These are phyloP conservation scores for Kryphioiulus occultus DNA, from an alignment of 2,888 invertebrate species.

Conservation along the genomic window DNA sequence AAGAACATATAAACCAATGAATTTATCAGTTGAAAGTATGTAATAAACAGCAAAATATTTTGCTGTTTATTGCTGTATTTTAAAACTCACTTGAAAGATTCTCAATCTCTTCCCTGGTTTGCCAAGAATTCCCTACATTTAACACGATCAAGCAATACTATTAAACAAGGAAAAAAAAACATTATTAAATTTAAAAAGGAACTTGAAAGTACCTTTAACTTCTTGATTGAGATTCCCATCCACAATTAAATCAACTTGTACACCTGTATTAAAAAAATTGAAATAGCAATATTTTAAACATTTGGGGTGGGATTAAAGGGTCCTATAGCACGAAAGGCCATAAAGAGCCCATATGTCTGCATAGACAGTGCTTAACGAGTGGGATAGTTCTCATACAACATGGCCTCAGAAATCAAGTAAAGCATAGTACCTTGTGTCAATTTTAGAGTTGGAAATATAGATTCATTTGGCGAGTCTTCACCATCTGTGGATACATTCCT, in stretches of 20 bases:
- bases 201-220: constrained; percentile 1
- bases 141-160: neutral
- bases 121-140: neutral
- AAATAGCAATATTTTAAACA: neutral
- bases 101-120: neutral
- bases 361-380: neutral
- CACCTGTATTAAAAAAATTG: neutral
- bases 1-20: neutral
- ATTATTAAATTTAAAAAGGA: neutral
- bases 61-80: too few species aligned
- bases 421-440: constrained; percentile 6
- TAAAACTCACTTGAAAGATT: neutral
- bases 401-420: too few species aligned
- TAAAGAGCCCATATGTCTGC: too few species aligned
- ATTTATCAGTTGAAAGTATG: too few species aligned
- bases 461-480: constrained; percentile 43
- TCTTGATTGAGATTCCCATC: constrained; percentile 47
- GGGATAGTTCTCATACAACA: too few species aligned
- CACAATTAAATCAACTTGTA: constrained; percentile 46
- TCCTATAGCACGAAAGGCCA: too few species aligned
- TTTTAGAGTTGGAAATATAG: constrained; percentile 42
- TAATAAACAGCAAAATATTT: neutral
- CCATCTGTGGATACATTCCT: constrained; percentile 33
- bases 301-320: neutral
- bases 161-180: neutral